These are phyloP conservation scores for Microchrysa polita DNA, from an alignment of 2,888 invertebrate species.

Conservation along the genomic window DNA sequence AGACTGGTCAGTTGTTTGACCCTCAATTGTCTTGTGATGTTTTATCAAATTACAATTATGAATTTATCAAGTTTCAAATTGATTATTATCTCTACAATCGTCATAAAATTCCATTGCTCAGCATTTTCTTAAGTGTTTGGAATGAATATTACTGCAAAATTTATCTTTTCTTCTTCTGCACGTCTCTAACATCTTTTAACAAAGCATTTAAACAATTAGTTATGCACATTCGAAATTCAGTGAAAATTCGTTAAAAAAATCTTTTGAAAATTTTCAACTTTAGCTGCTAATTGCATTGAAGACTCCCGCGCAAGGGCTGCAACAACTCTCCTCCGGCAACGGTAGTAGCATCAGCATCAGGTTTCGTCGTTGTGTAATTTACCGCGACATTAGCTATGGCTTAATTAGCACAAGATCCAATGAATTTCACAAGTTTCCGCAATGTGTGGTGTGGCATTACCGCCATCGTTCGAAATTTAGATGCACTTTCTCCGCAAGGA, in stretches of 20 bases:
- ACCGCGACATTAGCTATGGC: background rate
- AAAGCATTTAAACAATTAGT: background rate
- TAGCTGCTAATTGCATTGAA: conserved; percentile 1
- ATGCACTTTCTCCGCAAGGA: background rate
- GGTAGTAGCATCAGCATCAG: no score
- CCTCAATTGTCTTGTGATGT: background rate
- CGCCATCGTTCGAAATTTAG: conserved; percentile 6
- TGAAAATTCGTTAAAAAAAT: background rate
- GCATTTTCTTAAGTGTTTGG: conserved; percentile 5
- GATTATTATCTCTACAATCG: background rate
- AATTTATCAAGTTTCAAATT: background rate
- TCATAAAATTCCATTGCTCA: background rate
- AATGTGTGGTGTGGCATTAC: conserved; percentile 1
- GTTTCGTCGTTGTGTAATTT: no score
- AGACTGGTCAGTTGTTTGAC: background rate
- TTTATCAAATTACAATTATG: no score
- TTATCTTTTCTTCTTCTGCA: background rate
- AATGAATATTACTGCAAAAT: conserved; percentile 33
- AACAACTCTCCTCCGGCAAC: background rate
- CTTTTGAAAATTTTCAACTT: background rate
- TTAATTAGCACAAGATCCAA: conserved; percentile 24
- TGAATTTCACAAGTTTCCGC: conserved; percentile 31
- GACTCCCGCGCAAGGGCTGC: conserved; percentile 24
- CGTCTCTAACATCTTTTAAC: background rate
- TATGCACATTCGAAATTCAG: background rate